Evolutionary conservation across 1,140 invertebrate species (phyloP).

Genomic region (Ceratina japonica): DNA sequence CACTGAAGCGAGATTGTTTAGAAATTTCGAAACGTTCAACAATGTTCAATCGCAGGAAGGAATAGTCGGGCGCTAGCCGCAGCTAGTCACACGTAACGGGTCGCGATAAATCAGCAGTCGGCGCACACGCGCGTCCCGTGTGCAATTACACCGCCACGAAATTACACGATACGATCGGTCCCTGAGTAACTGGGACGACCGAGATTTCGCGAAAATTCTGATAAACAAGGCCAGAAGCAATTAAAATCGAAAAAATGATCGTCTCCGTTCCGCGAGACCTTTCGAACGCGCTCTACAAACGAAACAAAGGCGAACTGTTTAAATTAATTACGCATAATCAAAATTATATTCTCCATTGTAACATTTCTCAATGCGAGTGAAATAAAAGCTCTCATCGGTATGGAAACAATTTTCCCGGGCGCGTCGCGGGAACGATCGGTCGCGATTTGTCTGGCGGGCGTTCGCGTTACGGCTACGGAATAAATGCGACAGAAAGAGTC

Average conservation of each 20-base stretch:
- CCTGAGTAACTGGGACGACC: slow-evolving; percentile 22
- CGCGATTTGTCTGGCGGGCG: too few species aligned
- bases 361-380: too few species aligned
- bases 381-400: too few species aligned
- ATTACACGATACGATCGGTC: slow-evolving; percentile 38
- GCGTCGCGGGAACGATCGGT: too few species aligned
- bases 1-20: not conserved
- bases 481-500: slow-evolving; percentile 13
- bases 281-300: too few species aligned
- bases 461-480: too few species aligned
- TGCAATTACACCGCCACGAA: slow-evolving; percentile 33
- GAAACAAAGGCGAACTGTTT: too few species aligned
- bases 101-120: slow-evolving; percentile 25
- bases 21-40: not conserved
- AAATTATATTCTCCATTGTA: too few species aligned
- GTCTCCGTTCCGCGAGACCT: not conserved
- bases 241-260: slow-evolving; percentile 28
- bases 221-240: slow-evolving; percentile 8
- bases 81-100: not conserved
- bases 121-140: slow-evolving; percentile 22
- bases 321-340: too few species aligned
- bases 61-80: not conserved
- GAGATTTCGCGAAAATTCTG: slow-evolving; percentile 40
- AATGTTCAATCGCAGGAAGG: not conserved
- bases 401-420: too few species aligned